A percentile compares a stretch with the other conserved stretches of the same genome.
These are phyloP conservation scores for Philereme vetulata DNA, from an alignment of 2,888 invertebrate genomes.

Conservation along the genomic window DNA sequence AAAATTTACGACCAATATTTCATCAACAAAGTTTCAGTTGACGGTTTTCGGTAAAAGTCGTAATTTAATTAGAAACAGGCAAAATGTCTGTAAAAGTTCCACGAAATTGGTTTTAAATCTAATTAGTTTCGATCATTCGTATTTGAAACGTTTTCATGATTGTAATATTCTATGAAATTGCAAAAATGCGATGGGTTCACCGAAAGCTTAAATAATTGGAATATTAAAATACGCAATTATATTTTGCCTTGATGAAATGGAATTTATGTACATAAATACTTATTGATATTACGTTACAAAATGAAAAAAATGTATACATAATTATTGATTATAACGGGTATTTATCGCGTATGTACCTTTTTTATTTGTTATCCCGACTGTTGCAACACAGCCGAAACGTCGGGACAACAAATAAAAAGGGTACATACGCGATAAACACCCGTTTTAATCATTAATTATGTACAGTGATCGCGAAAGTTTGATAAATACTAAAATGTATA, in stretches of 20 bases:
- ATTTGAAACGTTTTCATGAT: slow-evolving; percentile 46
- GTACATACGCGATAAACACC: too few relatives aligned
- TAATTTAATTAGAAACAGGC: slow-evolving; percentile 68
- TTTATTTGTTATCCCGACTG: too few relatives aligned
- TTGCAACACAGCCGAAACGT: too few relatives aligned
- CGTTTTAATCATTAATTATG: too few relatives aligned
- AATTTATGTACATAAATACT: too few relatives aligned
- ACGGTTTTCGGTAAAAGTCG: slow-evolving; percentile 42
- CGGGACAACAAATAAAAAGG: too few relatives aligned
- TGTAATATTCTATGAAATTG: slow-evolving; percentile 37
- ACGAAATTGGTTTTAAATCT: slow-evolving; percentile 46
- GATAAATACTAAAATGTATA: too few relatives aligned
- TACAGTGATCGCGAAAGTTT: too few relatives aligned
- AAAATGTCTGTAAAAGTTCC: slow-evolving; percentile 41
- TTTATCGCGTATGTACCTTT: too few relatives aligned
- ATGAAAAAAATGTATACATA: too few relatives aligned
- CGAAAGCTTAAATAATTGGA: slow-evolving; percentile 23
- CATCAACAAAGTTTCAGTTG: slow-evolving; percentile 38
- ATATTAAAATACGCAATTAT: neutral
- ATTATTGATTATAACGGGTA: too few relatives aligned
- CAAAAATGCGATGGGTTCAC: slow-evolving; percentile 39
- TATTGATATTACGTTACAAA: too few relatives aligned
- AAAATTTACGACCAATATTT: slow-evolving; percentile 45
- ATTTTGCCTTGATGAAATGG: neutral
- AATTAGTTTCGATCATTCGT: slow-evolving; percentile 53